Percentiles rank a stretch among this genome's conserved stretches.
Evolutionary conservation across 2,797 vertebrate genomes (phyloP).

Genomic region (Crax fasciolata): DNA sequence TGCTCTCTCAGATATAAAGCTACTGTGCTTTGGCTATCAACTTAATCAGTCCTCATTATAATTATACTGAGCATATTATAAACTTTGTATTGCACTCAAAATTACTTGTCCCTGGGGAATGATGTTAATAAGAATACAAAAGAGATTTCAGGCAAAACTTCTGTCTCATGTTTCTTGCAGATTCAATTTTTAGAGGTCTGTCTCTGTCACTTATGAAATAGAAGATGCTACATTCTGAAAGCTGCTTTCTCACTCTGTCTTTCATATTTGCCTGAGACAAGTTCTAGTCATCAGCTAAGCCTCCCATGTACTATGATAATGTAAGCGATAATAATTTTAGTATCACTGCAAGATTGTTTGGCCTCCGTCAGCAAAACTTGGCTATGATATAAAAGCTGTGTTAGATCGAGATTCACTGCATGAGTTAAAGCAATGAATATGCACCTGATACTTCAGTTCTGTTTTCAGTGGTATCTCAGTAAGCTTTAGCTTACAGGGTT

Average conservation of each 20-base stretch:
- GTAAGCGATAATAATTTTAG: conserved; percentile 38
- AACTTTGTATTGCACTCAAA: conserved; percentile 64
- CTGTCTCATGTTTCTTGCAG: conserved; percentile 16
- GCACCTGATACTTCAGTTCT: background rate
- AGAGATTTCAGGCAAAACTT: conserved; percentile 60
- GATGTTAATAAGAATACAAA: conserved; percentile 51
- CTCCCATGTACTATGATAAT: conserved; percentile 23
- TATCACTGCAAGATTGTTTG: conserved; percentile 28
- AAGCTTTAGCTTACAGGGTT: background rate
- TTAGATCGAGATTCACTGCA: background rate
- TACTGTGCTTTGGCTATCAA: conserved; percentile 63
- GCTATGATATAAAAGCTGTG: conserved; percentile 16
- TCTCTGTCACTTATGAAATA: conserved; percentile 51
- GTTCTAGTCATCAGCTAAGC: conserved; percentile 2
- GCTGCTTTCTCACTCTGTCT: conserved; percentile 4
- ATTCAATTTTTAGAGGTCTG: conserved; percentile 44
- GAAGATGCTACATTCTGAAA: conserved; percentile 31
- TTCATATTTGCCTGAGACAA: background rate
- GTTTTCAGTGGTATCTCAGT: background rate
- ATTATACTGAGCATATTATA: conserved; percentile 61
- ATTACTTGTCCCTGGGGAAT: conserved; percentile 56
- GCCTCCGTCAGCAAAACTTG: conserved; percentile 18
- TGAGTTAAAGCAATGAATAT: background rate
- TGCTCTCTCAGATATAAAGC: conserved; percentile 60
- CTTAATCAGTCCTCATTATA: conserved; percentile 74